Evolutionary conservation across 2,797 vertebrate genomes (phyloP).

Genomic region (Octomys mimax): DNA sequence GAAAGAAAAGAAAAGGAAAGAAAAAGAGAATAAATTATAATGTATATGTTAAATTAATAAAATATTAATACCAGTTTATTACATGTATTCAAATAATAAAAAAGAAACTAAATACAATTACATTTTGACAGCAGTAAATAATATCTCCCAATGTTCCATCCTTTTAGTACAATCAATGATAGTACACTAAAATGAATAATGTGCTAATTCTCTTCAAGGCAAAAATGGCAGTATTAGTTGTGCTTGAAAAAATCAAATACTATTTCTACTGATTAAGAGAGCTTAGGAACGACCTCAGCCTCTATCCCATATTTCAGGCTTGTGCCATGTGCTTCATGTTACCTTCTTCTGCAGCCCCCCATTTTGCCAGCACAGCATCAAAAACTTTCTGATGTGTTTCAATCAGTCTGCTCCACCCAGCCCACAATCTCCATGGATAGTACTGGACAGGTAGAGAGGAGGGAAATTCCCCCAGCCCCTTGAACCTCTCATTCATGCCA

Average conservation of each 20-base stretch:
- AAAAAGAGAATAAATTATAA: not conserved
- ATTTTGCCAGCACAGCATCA: not conserved
- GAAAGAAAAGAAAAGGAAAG: not conserved
- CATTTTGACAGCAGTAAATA: slow-evolving; percentile 52
- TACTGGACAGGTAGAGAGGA: not conserved
- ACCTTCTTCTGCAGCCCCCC: not conserved
- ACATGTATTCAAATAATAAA: slow-evolving; percentile 46
- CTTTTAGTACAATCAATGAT: slow-evolving; percentile 54
- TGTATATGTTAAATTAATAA: slow-evolving; percentile 13
- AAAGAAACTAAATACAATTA: slow-evolving; percentile 56
- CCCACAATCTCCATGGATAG: not conserved
- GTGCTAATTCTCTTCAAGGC: slow-evolving; percentile 50
- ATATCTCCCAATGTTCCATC: slow-evolving; percentile 53
- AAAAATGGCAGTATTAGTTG: slow-evolving; percentile 46
- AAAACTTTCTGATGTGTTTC: not conserved
- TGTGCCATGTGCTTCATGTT: not conserved
- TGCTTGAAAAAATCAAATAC: slow-evolving; percentile 61
- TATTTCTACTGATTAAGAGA: slow-evolving; percentile 42
- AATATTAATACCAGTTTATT: slow-evolving; percentile 47
- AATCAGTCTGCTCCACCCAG: not conserved
- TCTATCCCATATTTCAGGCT: slow-evolving; percentile 59
- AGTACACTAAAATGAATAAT: slow-evolving; percentile 72
- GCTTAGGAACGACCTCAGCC: slow-evolving; percentile 50
- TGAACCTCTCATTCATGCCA: not conserved
- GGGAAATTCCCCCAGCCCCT: not conserved